Percentiles rank a stretch among this genome's conserved stretches.
These are phyloP conservation scores for Festucalex cinctus DNA, from an alignment of 2,113 vertebrate species.

Conservation along the genomic window DNA sequence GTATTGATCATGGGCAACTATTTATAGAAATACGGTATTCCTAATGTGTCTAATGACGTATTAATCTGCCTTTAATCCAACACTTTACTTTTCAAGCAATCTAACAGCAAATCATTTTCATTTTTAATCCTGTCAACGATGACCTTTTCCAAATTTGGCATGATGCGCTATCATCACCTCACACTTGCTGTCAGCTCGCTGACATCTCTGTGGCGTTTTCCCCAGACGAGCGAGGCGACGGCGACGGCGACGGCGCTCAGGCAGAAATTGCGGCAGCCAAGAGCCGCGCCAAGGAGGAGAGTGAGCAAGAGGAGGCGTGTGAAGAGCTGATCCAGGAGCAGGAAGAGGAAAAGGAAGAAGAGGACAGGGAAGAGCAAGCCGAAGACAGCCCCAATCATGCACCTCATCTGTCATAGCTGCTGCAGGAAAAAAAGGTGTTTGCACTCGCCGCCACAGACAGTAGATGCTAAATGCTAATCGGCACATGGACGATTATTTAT, in stretches of 20 bases:
- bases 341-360: background rate
- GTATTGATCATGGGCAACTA: background rate
- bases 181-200: too few species aligned
- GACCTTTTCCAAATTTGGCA: background rate
- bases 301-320: background rate
- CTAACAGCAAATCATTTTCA: background rate
- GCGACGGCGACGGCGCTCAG: background rate
- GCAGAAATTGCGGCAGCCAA: slow-evolving; percentile 19
- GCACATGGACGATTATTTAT: slow-evolving; percentile 6
- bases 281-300: slow-evolving; percentile 20
- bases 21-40: background rate
- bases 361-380: slow-evolving; percentile 13
- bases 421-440: slow-evolving; percentile 10
- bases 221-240: slow-evolving; percentile 52
- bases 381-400: slow-evolving; percentile 13
- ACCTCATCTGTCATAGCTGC: slow-evolving; percentile 21
- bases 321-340: background rate
- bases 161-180: background rate
- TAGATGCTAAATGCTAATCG: slow-evolving; percentile 6
- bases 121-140: slow-evolving; percentile 17
- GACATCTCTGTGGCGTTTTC: background rate
- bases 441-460: slow-evolving; percentile 7
- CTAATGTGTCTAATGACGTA: background rate
- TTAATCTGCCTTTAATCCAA: background rate
- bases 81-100: background rate